Base-by-base conservation (phyloP, 2,797 vertebrate genomes). In the Helostoma temminkii region DNA sequence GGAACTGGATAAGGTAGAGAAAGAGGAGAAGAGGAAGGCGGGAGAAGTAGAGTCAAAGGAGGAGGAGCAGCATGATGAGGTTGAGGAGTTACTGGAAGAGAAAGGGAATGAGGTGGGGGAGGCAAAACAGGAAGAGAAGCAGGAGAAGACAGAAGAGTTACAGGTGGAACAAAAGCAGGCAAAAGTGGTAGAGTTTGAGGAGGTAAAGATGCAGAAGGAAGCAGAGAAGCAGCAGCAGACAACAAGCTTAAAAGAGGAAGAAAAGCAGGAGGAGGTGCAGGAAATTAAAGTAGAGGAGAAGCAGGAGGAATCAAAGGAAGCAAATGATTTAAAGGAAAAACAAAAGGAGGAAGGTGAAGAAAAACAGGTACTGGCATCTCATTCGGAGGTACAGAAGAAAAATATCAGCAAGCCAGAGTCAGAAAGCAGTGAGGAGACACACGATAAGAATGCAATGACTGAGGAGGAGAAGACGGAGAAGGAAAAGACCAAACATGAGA, bases 341-440 rank as follows among this genome's bases (percentile, higher is more conserved):
- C 50, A 47, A 12, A 43, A 25, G 9, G 37, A 26, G 6, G 19
- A 45, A 10, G 16, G 1, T 24, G 65, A 66, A 34, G 50, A 25
- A 28, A 12, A 66, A 39, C 22, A 30, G 21, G 14, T 50, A 1
- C 49, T 1, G 26, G 26, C 7, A 9, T 43, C 28, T 24, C 16
- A 30, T 14, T 53, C 48, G 8, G 32, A 73, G 21, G 39, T 0
- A 32, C 26, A 41, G 24, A 10, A 39, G 19, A 41, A 56, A 58
- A 66, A 50, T n/a, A 52, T 0, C 0, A n/a, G 16, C 19, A 65
- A 28, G 5, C 3, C 52, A 41, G 60, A 50, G 19, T 22, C 53
- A 11, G 64, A 67, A 2, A 49, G 11, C 21, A 12, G 43, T 1
- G 19, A 71, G 21, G 61, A 59, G 21, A 18, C n/a, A 32, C 48